Evolutionary conservation across 1,140 invertebrate species (phyloP), one percentile per base, ranked within the genome.

Genomic region (Homalodisca vitripennis): DNA sequence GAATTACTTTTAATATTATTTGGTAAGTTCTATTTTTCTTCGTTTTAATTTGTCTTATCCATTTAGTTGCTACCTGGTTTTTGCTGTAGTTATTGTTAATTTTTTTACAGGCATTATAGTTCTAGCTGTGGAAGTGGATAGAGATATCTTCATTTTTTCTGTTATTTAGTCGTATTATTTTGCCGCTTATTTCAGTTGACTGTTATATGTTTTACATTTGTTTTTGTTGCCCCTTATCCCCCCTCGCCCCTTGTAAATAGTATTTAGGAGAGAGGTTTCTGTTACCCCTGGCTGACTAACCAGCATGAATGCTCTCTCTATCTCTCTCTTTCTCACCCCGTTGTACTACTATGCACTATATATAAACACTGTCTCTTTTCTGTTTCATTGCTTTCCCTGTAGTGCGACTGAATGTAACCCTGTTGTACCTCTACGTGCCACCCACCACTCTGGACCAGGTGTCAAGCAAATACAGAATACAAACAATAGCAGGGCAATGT

Each of bases 351-450:
- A 30, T 60, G 55, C 55, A 60, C 55, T 60, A 60, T 60, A 60
- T 30, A 60, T 60, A 60, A 13, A 60, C 55, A 27, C 24, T 60
- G 24, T 60, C 55, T 60, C 47, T 29, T 51, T 67, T 32, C 51
- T 57, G 46, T 46, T 48, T 66, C 64, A 66, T 27, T 47, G 41
- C 41, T 46, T 66, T 51, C 64, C 41, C 41, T 48, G 55, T 68
- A 60, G 53, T 68, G 67, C 26, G 10, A 57, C 26, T 57, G 53
- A 34, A 65, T 47, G 63, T 34, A 41, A 65, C 63, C 31, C 41
- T 30, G 60, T 26, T 63, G 20, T 63, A 6, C 63, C 6, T 24
- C 63, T 60, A 60, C 26, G 2, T 13, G 10, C 55, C 27, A n/a
- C 12, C 55, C 55, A 60, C 55, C 55, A 60, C 55, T 60, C 14